phyloP scores from a whole-genome alignment of 2,888 invertebrate species.

The Cryptocephalus moraei region DNA sequence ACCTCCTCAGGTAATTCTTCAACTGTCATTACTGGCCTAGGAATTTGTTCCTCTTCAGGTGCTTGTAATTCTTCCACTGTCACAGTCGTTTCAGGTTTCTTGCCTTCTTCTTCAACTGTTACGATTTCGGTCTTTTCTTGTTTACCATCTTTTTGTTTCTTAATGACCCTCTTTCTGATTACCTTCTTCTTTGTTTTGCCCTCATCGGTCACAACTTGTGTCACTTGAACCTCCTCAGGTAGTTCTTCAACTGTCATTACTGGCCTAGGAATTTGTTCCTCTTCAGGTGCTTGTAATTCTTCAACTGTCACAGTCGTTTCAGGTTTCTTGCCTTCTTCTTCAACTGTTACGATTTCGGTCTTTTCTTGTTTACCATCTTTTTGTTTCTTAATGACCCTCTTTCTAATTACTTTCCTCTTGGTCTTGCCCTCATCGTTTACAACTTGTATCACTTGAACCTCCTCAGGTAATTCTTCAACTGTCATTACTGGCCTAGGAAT shows the following conservation, averaged over 20 bases:
- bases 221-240: slow-evolving; percentile 25
- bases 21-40: slow-evolving; percentile 4
- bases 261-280: slow-evolving; percentile 5
- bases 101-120: slow-evolving; percentile 33
- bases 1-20: slow-evolving; percentile 21
- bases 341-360: slow-evolving; percentile 38
- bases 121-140: slow-evolving; percentile 35
- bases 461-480: slow-evolving; percentile 19
- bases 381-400: slow-evolving; percentile 36
- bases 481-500: slow-evolving; percentile 3
- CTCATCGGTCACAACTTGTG: slow-evolving; percentile 11
- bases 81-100: slow-evolving; percentile 24
- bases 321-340: slow-evolving; percentile 37
- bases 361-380: slow-evolving; percentile 35
- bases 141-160: slow-evolving; percentile 33
- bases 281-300: slow-evolving; percentile 18
- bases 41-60: slow-evolving; percentile 18
- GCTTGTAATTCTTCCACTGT: slow-evolving; percentile 23
- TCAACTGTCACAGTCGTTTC: slow-evolving; percentile 28
- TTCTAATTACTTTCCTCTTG: slow-evolving; percentile 31
- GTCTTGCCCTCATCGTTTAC: slow-evolving; percentile 21
- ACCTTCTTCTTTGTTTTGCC: slow-evolving; percentile 17
- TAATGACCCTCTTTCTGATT: slow-evolving; percentile 33
- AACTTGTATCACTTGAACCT: slow-evolving; percentile 21
- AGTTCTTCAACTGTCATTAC: slow-evolving; percentile 19